Percentiles rank a stretch among this genome's conserved stretches.
Evolutionary conservation across 2,888 invertebrate genomes (phyloP).

Genomic region (Lysandra coridon): DNA sequence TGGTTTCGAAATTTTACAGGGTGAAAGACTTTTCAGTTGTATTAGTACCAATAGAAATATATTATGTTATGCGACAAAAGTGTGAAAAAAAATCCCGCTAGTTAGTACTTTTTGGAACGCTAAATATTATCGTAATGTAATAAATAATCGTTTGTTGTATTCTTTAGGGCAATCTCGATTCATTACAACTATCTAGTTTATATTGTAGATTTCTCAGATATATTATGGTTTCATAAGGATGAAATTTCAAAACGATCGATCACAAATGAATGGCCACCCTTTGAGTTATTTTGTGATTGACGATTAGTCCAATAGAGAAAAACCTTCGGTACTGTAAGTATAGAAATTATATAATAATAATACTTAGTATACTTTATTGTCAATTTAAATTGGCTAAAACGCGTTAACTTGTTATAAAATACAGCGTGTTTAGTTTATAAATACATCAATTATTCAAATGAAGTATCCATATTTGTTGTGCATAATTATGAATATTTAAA

Average conservation of each 20-base stretch:
- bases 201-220: too few relatives aligned
- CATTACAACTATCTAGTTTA: too few relatives aligned
- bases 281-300: not conserved
- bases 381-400: not conserved
- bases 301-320: not conserved
- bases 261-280: not conserved
- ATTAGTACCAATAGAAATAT: not conserved
- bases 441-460: constrained; percentile 27
- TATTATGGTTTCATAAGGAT: too few relatives aligned
- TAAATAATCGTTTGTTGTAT: too few relatives aligned
- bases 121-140: too few relatives aligned
- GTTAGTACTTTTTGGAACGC: too few relatives aligned
- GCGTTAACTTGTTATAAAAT: not conserved
- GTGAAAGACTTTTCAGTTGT: not conserved
- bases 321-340: not conserved
- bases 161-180: too few relatives aligned
- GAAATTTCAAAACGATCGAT: not conserved
- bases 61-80: too few relatives aligned
- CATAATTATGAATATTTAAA: constrained; percentile 28
- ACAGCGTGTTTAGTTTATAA: constrained; percentile 12
- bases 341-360: too few relatives aligned
- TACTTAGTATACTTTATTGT: not conserved
- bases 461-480: constrained; percentile 6
- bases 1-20: not conserved
- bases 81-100: too few relatives aligned